Percentiles rank a stretch among this genome's conserved stretches.
Conservation (phyloP, 1,140 invertebrate genomes). For the Leucophenga varia region DNA sequence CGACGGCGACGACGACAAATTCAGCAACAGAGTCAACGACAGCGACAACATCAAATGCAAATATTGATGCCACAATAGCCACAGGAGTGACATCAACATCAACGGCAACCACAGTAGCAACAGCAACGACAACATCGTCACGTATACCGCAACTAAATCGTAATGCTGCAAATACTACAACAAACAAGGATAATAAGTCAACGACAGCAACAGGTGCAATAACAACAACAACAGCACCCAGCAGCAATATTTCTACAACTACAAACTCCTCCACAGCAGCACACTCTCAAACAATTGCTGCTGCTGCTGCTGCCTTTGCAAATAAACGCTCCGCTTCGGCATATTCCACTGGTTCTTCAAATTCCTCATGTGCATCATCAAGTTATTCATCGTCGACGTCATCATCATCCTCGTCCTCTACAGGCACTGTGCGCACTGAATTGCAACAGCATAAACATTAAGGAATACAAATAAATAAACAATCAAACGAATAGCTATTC, state of each 20-base stretch:
- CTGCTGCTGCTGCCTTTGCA: neutral
- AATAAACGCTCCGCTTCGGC: slow-evolving; percentile 29
- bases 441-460: slow-evolving; percentile 38
- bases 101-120: neutral
- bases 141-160: slow-evolving; percentile 42
- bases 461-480: no score
- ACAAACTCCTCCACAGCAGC: slow-evolving; percentile 7
- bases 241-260: slow-evolving; percentile 3
- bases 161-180: slow-evolving; percentile 20
- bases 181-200: slow-evolving; percentile 25
- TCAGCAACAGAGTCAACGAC: neutral
- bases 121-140: slow-evolving; percentile 1
- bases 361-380: slow-evolving; percentile 18
- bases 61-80: slow-evolving; percentile 2
- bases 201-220: slow-evolving; percentile 5
- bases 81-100: slow-evolving; percentile 2
- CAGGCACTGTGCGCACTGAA: slow-evolving; percentile 50
- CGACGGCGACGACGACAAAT: neutral
- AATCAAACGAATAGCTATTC: no score
- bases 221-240: slow-evolving; percentile 11
- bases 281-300: slow-evolving; percentile 2
- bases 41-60: slow-evolving; percentile 6
- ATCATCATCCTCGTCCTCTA: slow-evolving; percentile 41
- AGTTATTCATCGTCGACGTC: slow-evolving; percentile 22
- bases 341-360: slow-evolving; percentile 35